Conservation (phyloP, 2,888 invertebrate species). For the Megamerina dolium region DNA sequence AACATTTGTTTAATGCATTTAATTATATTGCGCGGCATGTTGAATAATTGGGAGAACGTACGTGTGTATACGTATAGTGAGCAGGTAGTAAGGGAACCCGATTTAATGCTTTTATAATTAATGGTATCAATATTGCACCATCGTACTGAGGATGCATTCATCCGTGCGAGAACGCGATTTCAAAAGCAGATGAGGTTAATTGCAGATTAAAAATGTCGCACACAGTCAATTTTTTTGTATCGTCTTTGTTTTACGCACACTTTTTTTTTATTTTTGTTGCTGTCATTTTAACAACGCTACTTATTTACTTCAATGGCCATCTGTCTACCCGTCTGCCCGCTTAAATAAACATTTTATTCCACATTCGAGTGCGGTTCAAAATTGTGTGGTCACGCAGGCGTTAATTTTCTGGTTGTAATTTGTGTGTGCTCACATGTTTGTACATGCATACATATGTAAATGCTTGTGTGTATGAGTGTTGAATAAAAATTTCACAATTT, state of each 20-base stretch:
- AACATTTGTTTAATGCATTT: conserved; percentile 40
- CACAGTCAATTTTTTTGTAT: conserved; percentile 3
- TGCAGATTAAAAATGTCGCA: conserved; percentile 43
- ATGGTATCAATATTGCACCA: conserved; percentile 39
- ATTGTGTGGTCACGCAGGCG: conserved; percentile 36
- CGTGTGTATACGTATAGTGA: too few species aligned
- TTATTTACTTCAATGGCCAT: too few species aligned
- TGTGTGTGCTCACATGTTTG: conserved; percentile 16
- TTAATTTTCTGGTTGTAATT: conserved; percentile 42
- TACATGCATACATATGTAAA: neutral
- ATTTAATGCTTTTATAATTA: conserved; percentile 44
- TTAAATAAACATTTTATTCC: too few species aligned
- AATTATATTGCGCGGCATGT: conserved; percentile 32
- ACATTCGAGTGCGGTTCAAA: conserved; percentile 26
- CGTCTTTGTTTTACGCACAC: too few species aligned
- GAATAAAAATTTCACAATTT: conserved; percentile 11
- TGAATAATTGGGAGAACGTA: too few species aligned
- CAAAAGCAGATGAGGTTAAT: conserved; percentile 36
- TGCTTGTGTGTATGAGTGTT: conserved; percentile 1
- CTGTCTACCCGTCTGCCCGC: too few species aligned
- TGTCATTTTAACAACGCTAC: too few species aligned
- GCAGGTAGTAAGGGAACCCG: neutral
- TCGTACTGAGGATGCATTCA: neutral
- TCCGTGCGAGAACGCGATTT: neutral
- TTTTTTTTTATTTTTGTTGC: neutral